These are phyloP conservation scores for Amblyraja radiata DNA, from an alignment of 2,797 vertebrate species.

Conservation along the genomic window DNA sequence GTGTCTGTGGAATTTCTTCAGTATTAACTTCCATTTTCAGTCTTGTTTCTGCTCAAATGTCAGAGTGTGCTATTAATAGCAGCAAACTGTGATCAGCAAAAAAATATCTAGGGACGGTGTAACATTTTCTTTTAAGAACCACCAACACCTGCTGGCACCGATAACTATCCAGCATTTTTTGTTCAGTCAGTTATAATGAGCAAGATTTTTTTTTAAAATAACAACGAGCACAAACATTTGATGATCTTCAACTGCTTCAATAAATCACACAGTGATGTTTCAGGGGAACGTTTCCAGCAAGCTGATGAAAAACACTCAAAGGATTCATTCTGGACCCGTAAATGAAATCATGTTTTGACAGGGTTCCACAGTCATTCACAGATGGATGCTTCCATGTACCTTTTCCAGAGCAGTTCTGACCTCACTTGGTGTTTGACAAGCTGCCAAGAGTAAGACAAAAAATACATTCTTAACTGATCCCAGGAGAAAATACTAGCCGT, in stretches of 20 bases:
- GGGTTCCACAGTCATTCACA: neutral
- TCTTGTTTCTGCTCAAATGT: neutral
- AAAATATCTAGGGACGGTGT: neutral
- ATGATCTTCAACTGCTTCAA: neutral
- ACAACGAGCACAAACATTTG: neutral
- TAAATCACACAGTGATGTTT: neutral
- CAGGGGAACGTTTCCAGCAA: constrained; percentile 1
- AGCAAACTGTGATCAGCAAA: neutral
- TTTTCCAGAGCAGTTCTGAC: constrained; percentile 6
- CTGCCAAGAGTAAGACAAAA: neutral
- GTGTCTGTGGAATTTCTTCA: neutral
- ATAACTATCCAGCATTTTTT: neutral
- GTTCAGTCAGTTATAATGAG: neutral
- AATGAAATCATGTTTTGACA: constrained; percentile 29
- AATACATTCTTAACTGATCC: neutral
- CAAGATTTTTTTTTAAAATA: too few species aligned
- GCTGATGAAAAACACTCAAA: neutral
- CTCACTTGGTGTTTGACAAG: neutral
- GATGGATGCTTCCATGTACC: constrained; percentile 7
- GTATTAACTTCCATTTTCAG: neutral
- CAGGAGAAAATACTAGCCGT: neutral
- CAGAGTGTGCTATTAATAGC: neutral
- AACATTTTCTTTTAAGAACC: neutral
- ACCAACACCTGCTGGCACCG: too few species aligned
- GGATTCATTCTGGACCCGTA: neutral